Evolutionary conservation across 2,113 vertebrate genomes (phyloP), one percentile per base, ranked within the genome.

Genomic region (Strigops habroptila): DNA sequence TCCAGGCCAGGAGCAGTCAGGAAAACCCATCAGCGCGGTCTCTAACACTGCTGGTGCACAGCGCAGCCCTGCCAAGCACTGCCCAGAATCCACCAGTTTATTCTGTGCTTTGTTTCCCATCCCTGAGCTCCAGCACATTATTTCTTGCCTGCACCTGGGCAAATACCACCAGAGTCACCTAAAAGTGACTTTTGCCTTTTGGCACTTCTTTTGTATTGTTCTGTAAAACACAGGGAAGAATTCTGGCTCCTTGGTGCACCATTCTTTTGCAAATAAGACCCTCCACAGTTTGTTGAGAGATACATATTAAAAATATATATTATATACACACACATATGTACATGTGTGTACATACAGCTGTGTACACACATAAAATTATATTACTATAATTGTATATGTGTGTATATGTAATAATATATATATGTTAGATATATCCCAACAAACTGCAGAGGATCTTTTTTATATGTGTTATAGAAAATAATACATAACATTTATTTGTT

Each of bases 31-130:
- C 64, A n/a, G 69, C 2, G 4, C 48, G 35, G 12, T 21, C 62
- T 51, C 59, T 10, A 7, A 43, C 46, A 18, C 67, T 19, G 17
- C 9, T 3, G 1, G 5, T 0, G 4, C 49, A 17, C 0, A 1
- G 64, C 0, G 0, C 71, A 48, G 73, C 59, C 52, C 37, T 5
- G 8, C 52, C 41, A 70, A 62, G 70, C 0, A 0, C 60, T 17
- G 33, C 82, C 65, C 3, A 13, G 33, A 28, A 39, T 4, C 49
- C 5, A 7, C 17, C 3, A 19, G 14, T 18, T 74, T 35, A n/a
- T 57, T 31, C 63, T 44, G 23, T 18, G 28, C 52, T 76, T 71
- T 63, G 65, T 39, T 69, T 69, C 48, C 87, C 77, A 18, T 0
- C 35, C 63, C 78, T 10, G 48, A 91, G 71, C 67, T 82, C 41